A percentile compares a stretch with the other conserved stretches of the same genome.
These are phyloP conservation scores for Drosophila fungiperda DNA, from an alignment of 2,888 invertebrate species.

Conservation along the genomic window DNA sequence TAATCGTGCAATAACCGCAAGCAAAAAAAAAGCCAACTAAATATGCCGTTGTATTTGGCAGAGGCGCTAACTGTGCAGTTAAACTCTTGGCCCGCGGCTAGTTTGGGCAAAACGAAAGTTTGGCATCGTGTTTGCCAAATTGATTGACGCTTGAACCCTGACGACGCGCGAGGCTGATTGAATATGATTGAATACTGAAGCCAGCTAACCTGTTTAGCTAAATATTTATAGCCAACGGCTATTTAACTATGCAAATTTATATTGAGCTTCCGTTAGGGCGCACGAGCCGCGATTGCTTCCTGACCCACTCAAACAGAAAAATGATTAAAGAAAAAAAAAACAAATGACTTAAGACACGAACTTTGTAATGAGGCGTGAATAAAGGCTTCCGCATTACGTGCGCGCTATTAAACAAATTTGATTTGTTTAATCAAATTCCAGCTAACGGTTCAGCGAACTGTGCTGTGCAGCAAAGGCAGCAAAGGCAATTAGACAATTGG, in stretches of 20 bases:
- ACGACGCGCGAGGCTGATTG: conserved; percentile 1
- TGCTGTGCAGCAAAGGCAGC: conserved; percentile 50
- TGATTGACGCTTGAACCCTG: conserved; percentile 34
- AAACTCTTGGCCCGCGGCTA: conserved; percentile 60
- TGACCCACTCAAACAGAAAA: conserved; percentile 47
- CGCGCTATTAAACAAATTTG: conserved; percentile 46
- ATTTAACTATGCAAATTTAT: conserved; percentile 38
- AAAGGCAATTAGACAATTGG: conserved; percentile 65
- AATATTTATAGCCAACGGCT: conserved; percentile 15
- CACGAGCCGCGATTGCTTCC: conserved; percentile 47
- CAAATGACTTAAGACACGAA: conserved; percentile 73
- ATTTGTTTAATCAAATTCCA: conserved; percentile 46
- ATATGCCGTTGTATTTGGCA: conserved; percentile 25
- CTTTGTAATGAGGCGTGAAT: conserved; percentile 48
- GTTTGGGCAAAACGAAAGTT: conserved; percentile 67
- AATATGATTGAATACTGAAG: not conserved
- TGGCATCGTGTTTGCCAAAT: conserved; percentile 35
- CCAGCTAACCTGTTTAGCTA: not conserved
- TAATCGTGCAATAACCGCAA: conserved; percentile 52
- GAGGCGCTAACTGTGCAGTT: conserved; percentile 57
- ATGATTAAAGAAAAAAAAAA: conserved; percentile 16
- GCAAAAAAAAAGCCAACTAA: conserved; percentile 15
- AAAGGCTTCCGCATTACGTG: conserved; percentile 63
- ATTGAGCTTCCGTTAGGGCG: conserved; percentile 58
- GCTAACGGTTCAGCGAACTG: conserved; percentile 66